Base-by-base conservation (phyloP, 2,113 vertebrate species). In the Ivindomyrus marchei region DNA sequence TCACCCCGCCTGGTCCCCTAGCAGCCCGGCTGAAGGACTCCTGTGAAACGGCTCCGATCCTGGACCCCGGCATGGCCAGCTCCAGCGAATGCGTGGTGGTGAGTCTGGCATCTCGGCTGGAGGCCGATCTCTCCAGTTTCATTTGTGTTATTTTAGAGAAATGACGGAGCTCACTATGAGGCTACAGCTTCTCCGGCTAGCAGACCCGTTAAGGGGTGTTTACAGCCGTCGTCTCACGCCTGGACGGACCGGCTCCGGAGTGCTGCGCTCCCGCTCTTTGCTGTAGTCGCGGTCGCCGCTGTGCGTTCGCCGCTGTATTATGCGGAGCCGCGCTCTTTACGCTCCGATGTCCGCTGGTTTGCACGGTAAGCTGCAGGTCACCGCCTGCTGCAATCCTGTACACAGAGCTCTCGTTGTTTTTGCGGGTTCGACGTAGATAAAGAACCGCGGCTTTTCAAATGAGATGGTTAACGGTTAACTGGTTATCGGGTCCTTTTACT, bases 61-160 rank as follows among this genome's bases (percentile, higher is more conserved):
- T 6, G 4, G 17, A 36, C 15, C 31, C 5, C 27, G 85, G n/a
- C 85, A 98, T 98, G 98, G 97, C 97, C 94, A 95, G 94, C 1
- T 46, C 91, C 86, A 94, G 96, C 92, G 90, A 96, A 89, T 97
- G 97, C 93, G 93, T 98, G 85, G 97, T 98, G 97, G 98, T 98
- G 93, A 97, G 97, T 94, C 62, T 0, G 24, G 45, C 21, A 42
- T 49, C 46, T 6, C 46, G 27, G 7, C 10, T 31, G 11, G 27
- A 77, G 15, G 74, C 74, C 31, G 13, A 77, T 77, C 74, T 2
- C 0, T n/a, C 4, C 36, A 24, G 27, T 19, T 21, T 87, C 10
- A 53, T 17, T 19, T 56, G 4, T 53, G 19, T 52, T 17, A 46
- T 21, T 15, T 58, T 58, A 27, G 9, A 11, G n/a, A 13, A 31